A percentile compares a stretch with the other conserved stretches of the same genome.
These are phyloP conservation scores for Leptopilina clavipes DNA, from an alignment of 1,140 invertebrate genomes.

Conservation along the genomic window DNA sequence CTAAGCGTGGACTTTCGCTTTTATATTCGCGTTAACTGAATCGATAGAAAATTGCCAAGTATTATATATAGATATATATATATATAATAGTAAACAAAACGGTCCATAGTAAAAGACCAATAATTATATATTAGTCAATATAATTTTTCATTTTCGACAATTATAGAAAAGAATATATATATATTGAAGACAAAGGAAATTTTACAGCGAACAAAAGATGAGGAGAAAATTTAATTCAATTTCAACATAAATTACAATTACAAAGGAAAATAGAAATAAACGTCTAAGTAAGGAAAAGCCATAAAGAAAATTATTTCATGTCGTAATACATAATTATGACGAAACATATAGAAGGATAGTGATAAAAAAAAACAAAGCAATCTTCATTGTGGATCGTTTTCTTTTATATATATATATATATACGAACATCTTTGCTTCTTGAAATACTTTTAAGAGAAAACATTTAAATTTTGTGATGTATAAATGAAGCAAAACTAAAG, in stretches of 20 bases:
- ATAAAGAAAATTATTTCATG: constrained; percentile 20
- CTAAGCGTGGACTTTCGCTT: background rate
- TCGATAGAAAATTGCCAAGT: background rate
- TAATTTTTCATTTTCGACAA: too few relatives aligned
- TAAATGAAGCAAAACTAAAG: too few relatives aligned
- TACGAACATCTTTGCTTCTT: background rate
- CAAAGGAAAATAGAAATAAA: background rate
- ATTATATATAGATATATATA: background rate
- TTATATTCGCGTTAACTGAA: background rate
- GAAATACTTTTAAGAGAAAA: background rate
- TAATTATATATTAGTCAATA: too few relatives aligned
- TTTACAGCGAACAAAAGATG: background rate
- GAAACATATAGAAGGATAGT: background rate
- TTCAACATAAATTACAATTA: background rate
- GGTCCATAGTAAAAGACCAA: too few relatives aligned
- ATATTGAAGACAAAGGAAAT: background rate
- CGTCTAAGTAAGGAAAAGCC: background rate
- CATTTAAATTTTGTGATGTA: background rate
- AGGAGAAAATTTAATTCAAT: background rate
- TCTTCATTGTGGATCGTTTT: constrained; percentile 7
- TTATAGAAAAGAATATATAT: background rate
- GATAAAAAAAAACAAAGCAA: constrained; percentile 10
- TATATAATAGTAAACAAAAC: too few relatives aligned
- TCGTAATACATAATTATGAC: constrained; percentile 1
- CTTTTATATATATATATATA: background rate